A percentile compares a stretch with the other conserved stretches of the same genome.
Evolutionary conservation across 2,888 invertebrate genomes (phyloP).

Genomic region (Halictus ligatus): DNA sequence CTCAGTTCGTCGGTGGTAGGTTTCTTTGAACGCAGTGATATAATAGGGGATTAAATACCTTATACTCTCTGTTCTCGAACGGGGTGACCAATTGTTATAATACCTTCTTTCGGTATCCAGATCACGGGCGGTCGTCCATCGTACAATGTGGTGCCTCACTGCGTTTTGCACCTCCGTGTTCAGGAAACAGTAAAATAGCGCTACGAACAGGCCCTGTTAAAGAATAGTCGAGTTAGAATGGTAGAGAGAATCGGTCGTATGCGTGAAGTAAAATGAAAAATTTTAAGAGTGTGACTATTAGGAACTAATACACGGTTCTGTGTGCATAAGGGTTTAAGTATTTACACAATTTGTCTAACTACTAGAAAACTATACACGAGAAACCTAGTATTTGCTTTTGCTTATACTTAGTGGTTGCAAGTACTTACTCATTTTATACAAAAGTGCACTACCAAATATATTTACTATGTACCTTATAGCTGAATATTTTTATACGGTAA

Average conservation of each 20-base stretch:
- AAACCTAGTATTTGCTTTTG: neutral
- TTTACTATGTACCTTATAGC: neutral
- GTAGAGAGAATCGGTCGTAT: neutral
- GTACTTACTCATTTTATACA: neutral
- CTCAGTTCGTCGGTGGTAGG: neutral
- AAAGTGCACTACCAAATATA: neutral
- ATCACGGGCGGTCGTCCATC: conserved; percentile 90
- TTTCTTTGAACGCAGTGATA: conserved; percentile 4
- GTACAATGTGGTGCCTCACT: conserved; percentile 91
- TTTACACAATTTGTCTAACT: neutral
- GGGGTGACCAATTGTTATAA: conserved; percentile 93
- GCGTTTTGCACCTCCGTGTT: conserved; percentile 96
- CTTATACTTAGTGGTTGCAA: neutral
- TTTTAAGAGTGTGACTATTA: neutral
- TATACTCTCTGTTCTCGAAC: conserved; percentile 93
- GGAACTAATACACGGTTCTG: neutral
- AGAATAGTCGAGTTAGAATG: neutral
- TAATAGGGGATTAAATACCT: conserved; percentile 85
- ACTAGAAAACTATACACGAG: neutral
- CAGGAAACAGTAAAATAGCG: conserved; percentile 96
- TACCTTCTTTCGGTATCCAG: conserved; percentile 88
- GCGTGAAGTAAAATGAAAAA: neutral
- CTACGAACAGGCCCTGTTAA: conserved; percentile 93
- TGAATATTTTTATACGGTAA: neutral
- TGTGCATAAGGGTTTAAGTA: neutral